Conservation (phyloP, 2,888 invertebrate species). For the Apamea anceps region DNA sequence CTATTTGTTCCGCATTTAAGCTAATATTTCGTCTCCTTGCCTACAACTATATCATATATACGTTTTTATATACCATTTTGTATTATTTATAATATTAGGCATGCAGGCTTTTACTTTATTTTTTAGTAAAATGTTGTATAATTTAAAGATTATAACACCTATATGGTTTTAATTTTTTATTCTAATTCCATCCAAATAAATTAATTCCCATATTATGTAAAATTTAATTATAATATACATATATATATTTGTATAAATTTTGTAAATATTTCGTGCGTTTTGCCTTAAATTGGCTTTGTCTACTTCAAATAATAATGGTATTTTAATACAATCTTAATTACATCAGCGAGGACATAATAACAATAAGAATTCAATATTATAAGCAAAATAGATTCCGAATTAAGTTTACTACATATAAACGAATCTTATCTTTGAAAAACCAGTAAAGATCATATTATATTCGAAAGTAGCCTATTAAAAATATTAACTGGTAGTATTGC, state of each 20-base stretch:
- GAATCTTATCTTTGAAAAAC: constrained; percentile 23
- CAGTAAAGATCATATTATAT: constrained; percentile 24
- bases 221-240: not conserved
- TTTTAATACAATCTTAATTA: constrained; percentile 20
- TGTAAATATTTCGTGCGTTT: constrained; percentile 44
- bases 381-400: constrained; percentile 45
- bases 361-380: constrained; percentile 24
- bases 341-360: constrained; percentile 15
- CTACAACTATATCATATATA: constrained; percentile 39
- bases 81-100: constrained; percentile 42
- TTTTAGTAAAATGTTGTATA: constrained; percentile 28
- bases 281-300: constrained; percentile 41
- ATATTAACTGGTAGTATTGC: constrained; percentile 31
- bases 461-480: constrained; percentile 23
- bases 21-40: constrained; percentile 55
- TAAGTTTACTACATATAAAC: constrained; percentile 32
- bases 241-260: constrained; percentile 36
- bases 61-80: constrained; percentile 8
- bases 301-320: constrained; percentile 38
- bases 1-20: constrained; percentile 64
- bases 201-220: constrained; percentile 2
- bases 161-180: not conserved
- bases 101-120: constrained; percentile 40
- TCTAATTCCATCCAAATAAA: constrained; percentile 1
- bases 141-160: constrained; percentile 21